phyloP scores from a whole-genome alignment of 2,113 vertebrate species.

The Notothenia coriiceps region DNA sequence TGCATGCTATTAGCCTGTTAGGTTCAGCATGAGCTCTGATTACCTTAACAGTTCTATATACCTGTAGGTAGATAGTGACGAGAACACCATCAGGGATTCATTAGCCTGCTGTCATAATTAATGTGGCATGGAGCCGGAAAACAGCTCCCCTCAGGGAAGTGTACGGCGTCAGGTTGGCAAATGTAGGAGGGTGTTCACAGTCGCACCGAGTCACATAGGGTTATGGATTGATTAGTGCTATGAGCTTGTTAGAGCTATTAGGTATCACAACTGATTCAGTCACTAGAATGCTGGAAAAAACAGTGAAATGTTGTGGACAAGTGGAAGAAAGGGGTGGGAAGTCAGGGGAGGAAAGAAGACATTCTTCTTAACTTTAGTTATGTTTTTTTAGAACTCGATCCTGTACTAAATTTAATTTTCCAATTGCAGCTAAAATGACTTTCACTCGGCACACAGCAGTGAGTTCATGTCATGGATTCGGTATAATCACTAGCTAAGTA shows the following conservation, averaged over 20 bases:
- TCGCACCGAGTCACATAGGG: constrained; percentile 12
- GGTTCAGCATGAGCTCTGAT: constrained; percentile 30
- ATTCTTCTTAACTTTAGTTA: not conserved
- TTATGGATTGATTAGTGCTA: constrained; percentile 15
- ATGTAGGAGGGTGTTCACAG: constrained; percentile 13
- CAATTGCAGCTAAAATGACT: not conserved
- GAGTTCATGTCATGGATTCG: not conserved
- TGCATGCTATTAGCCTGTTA: not conserved
- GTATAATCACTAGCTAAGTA: no score
- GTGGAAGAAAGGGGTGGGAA: not conserved
- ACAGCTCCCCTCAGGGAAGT: constrained; percentile 1
- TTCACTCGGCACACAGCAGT: not conserved
- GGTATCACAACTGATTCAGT: constrained; percentile 24
- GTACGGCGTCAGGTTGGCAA: not conserved
- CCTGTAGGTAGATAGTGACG: constrained; percentile 4
- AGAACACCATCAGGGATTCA: constrained; percentile 18
- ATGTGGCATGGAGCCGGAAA: constrained; percentile 9
- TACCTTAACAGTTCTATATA: not conserved
- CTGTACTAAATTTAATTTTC: not conserved
- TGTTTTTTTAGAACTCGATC: not conserved
- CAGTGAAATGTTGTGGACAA: not conserved
- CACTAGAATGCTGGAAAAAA: not conserved
- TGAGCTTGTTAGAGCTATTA: constrained; percentile 13
- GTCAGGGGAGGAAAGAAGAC: no score
- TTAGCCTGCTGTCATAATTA: constrained; percentile 46